Conservation (phyloP, 2,888 invertebrate genomes). For the Hypomecis punctinalis region DNA sequence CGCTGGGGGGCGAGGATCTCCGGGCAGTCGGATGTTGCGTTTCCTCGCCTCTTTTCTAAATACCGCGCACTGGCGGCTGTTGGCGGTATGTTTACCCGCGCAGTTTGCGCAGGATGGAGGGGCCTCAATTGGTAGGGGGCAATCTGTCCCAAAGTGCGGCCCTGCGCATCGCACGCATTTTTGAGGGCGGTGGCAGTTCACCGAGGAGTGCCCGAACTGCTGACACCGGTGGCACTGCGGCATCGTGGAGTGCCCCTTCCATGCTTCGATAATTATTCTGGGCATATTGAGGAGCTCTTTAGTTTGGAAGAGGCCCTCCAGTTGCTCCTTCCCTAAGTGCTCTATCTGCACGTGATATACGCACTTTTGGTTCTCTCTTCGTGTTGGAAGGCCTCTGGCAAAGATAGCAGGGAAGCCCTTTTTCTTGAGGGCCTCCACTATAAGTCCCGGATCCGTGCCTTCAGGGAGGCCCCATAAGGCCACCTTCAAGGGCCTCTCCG, state of each 20-base stretch:
- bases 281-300: background rate
- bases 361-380: background rate
- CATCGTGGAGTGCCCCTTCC: slow-evolving; percentile 12
- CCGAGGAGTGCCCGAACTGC: slow-evolving; percentile 27
- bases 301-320: background rate
- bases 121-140: slow-evolving; percentile 11
- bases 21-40: background rate
- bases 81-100: slow-evolving; percentile 24
- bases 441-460: slow-evolving; percentile 59
- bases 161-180: slow-evolving; percentile 31
- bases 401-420: background rate
- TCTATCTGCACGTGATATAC: background rate
- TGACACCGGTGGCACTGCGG: slow-evolving; percentile 42
- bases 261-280: slow-evolving; percentile 1
- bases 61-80: slow-evolving; percentile 15
- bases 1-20: background rate
- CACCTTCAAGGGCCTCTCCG: background rate
- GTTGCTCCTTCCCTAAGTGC: background rate
- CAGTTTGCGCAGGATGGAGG: slow-evolving; percentile 38
- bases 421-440: background rate
- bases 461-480: background rate
- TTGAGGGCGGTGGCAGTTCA: slow-evolving; percentile 24
- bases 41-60: slow-evolving; percentile 19
- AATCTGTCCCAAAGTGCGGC: slow-evolving; percentile 24
- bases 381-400: background rate